Evolutionary conservation across 2,888 invertebrate species (phyloP).

Genomic region (Caenorhabditis zanzibari): DNA sequence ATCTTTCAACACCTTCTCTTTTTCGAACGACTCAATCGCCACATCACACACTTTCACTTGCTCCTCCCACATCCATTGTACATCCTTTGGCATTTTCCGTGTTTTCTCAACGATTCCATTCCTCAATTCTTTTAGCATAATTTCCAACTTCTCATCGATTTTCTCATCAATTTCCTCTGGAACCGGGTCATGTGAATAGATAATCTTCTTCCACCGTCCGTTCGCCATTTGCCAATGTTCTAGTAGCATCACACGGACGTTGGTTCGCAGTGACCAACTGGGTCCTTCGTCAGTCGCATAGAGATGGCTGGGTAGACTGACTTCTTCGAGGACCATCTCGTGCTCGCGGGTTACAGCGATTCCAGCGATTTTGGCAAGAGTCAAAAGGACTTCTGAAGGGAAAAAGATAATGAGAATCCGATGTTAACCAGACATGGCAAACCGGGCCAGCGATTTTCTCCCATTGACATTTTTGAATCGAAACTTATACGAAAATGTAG

Average conservation of each 20-base stretch:
- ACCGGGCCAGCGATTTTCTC: too few relatives aligned
- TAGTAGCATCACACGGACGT: conserved; percentile 73
- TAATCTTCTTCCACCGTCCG: conserved; percentile 64
- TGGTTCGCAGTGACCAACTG: conserved; percentile 76
- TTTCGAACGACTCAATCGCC: conserved; percentile 45
- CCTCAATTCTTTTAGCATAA: conserved; percentile 59
- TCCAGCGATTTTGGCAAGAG: conserved; percentile 66
- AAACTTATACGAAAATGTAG: too few relatives aligned
- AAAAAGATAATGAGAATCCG: background rate
- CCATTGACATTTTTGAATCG: too few relatives aligned
- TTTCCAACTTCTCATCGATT: conserved; percentile 59
- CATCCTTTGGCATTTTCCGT: conserved; percentile 54
- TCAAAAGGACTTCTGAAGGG: conserved; percentile 51
- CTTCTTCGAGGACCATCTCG: conserved; percentile 70
- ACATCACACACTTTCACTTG: conserved; percentile 64
- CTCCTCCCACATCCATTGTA: conserved; percentile 74
- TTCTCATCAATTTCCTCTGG: conserved; percentile 57
- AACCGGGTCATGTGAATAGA: conserved; percentile 69
- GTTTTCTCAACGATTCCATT: conserved; percentile 55
- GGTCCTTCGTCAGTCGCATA: conserved; percentile 78
- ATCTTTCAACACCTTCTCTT: background rate
- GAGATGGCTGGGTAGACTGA: conserved; percentile 73
- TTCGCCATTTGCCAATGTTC: conserved; percentile 68
- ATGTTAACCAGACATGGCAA: background rate
- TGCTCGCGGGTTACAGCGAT: conserved; percentile 67